phyloP scores from a whole-genome alignment of 2,888 invertebrate genomes.

The Troglohyphantes excavatus region DNA sequence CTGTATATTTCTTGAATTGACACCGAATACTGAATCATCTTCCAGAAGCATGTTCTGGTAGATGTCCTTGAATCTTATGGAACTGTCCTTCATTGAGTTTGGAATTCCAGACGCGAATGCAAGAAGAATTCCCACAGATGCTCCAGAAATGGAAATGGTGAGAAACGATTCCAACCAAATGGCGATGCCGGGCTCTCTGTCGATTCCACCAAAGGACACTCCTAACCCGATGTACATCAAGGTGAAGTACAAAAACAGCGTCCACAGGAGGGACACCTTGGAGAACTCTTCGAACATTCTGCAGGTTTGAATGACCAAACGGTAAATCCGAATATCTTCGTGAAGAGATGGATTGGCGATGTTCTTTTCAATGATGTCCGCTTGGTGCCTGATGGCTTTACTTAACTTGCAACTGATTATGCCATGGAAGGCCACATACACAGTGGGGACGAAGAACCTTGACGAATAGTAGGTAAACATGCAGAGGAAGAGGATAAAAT shows the following conservation, averaged over 20 bases:
- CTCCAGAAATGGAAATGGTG: not conserved
- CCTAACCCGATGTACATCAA: constrained; percentile 5
- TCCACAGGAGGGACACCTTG: not conserved
- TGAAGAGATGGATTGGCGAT: not conserved
- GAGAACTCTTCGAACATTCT: not conserved
- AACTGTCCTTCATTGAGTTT: not conserved
- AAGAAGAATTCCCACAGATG: not conserved
- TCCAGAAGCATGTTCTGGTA: not conserved
- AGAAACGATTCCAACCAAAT: not conserved
- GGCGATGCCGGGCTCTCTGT: not conserved
- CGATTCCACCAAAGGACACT: not conserved
- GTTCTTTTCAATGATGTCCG: not conserved
- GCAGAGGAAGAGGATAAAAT: not conserved
- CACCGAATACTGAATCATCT: not conserved
- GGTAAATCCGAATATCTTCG: not conserved
- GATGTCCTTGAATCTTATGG: not conserved
- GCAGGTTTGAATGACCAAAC: not conserved
- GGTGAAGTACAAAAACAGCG: not conserved
- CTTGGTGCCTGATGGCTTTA: not conserved
- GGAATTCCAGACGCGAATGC: constrained; percentile 2
- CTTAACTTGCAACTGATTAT: not conserved
- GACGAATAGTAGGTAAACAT: not conserved
- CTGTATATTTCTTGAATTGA: not conserved
- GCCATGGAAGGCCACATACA: not conserved
- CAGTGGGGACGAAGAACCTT: constrained; percentile 1